Evolutionary conservation across 2,797 vertebrate genomes (phyloP).

Genomic region (Pseudochirops corinnae): DNA sequence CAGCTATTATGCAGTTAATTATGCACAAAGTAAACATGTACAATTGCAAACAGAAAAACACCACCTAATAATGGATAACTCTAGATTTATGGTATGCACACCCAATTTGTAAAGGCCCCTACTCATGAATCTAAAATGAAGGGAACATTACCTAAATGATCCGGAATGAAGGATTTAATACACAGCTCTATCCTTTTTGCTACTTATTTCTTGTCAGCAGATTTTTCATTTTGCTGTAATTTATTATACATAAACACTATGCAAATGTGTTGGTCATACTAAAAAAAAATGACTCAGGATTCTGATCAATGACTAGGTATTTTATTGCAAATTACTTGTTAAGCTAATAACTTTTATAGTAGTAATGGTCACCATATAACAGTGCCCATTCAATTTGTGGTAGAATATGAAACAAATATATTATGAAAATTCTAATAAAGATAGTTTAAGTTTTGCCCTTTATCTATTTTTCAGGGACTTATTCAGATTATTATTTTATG

Average conservation of each 20-base stretch:
- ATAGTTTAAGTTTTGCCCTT: not conserved
- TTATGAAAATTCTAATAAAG: constrained; percentile 50
- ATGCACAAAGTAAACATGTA: constrained; percentile 89
- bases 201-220: constrained; percentile 88
- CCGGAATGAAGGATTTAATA: constrained; percentile 90
- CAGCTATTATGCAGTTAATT: constrained; percentile 88
- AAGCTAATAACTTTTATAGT: constrained; percentile 85
- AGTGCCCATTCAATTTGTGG: constrained; percentile 61
- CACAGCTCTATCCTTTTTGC: constrained; percentile 89
- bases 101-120: constrained; percentile 86
- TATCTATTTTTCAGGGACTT: not conserved
- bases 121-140: constrained; percentile 92
- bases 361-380: constrained; percentile 81
- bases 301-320: constrained; percentile 83
- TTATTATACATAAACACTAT: constrained; percentile 89
- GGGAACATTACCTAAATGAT: constrained; percentile 93
- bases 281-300: constrained; percentile 86
- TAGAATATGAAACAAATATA: constrained; percentile 64
- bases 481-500: constrained; percentile 46
- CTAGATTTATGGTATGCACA: constrained; percentile 88
- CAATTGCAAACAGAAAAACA: constrained; percentile 86
- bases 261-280: constrained; percentile 88
- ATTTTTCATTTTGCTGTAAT: constrained; percentile 90
- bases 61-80: constrained; percentile 88
- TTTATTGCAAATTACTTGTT: constrained; percentile 85